Percentiles rank a stretch among this genome's conserved stretches.
Conservation (phyloP, 1,140 invertebrate genomes). For the Onthophagus taurus region DNA sequence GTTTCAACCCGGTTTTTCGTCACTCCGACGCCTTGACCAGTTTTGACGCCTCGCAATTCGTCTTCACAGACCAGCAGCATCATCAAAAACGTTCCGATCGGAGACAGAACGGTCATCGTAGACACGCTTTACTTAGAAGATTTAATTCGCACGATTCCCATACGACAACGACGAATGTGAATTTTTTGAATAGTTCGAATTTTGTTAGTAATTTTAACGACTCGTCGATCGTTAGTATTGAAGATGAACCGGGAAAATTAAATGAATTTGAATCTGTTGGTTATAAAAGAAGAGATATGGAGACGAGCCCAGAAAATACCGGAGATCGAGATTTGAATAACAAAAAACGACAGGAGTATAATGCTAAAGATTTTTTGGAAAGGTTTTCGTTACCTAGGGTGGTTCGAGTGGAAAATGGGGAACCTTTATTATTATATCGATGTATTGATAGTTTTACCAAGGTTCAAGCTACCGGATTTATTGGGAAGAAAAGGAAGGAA, state of each 20-base stretch:
- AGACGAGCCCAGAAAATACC: slow-evolving; percentile 21
- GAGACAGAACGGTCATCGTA: slow-evolving; percentile 18
- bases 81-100: slow-evolving; percentile 19
- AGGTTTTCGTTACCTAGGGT: slow-evolving; percentile 28
- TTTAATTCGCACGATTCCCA: slow-evolving; percentile 30
- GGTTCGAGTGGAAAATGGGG: slow-evolving; percentile 23
- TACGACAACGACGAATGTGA: too few species aligned
- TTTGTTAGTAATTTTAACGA: slow-evolving; percentile 14
- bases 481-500: slow-evolving; percentile 45
- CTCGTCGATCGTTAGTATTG: slow-evolving; percentile 23
- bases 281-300: slow-evolving; percentile 13
- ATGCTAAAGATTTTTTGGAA: slow-evolving; percentile 28
- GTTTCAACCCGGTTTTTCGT: slow-evolving; percentile 28
- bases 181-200: too few species aligned
- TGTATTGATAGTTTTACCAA: slow-evolving; percentile 45
- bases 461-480: slow-evolving; percentile 43
- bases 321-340: slow-evolving; percentile 14
- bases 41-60: slow-evolving; percentile 30
- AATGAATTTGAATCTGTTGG: too few species aligned
- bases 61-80: slow-evolving; percentile 25
- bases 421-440: slow-evolving; percentile 44
- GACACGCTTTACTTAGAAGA: slow-evolving; percentile 19
- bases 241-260: slow-evolving; percentile 24
- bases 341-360: slow-evolving; percentile 17
- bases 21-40: slow-evolving; percentile 29